Conservation (phyloP, 2,888 invertebrate genomes). For the Chrysodeixis includens region DNA sequence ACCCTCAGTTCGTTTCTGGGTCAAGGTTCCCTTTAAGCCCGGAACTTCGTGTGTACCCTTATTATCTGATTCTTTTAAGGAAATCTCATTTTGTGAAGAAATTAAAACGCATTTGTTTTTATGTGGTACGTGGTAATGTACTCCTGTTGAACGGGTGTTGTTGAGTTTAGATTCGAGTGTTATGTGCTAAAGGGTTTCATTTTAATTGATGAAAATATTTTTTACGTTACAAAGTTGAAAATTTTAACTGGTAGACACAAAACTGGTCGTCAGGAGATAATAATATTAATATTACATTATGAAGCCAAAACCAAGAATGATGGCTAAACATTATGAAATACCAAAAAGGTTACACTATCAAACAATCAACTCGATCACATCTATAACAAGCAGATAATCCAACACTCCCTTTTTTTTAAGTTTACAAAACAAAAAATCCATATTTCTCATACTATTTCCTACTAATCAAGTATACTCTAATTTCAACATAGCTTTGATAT, state of each 20-base stretch:
- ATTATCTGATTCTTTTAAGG: slow-evolving; percentile 56
- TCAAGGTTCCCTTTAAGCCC: slow-evolving; percentile 50
- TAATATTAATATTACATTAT: too few species aligned
- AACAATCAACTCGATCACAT: too few species aligned
- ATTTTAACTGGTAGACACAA: background rate
- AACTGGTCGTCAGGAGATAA: too few species aligned
- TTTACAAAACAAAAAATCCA: too few species aligned
- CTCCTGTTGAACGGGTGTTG: background rate
- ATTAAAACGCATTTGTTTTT: slow-evolving; percentile 46
- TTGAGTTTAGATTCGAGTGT: background rate
- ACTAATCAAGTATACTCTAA: too few species aligned
- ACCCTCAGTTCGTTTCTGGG: slow-evolving; percentile 42
- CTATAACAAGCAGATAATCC: too few species aligned
- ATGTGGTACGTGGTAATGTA: slow-evolving; percentile 18
- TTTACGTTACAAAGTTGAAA: background rate
- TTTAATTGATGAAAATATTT: background rate
- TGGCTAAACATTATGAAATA: too few species aligned
- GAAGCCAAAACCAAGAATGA: too few species aligned
- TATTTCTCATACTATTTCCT: too few species aligned
- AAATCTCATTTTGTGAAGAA: slow-evolving; percentile 53
- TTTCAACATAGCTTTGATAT: too few species aligned
- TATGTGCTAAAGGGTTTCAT: background rate
- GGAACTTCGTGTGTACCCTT: slow-evolving; percentile 49
- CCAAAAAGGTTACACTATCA: too few species aligned
- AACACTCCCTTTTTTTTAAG: too few species aligned